These are phyloP conservation scores for Cyprinus carpio DNA, from an alignment of 2,113 vertebrate genomes.

Conservation along the genomic window DNA sequence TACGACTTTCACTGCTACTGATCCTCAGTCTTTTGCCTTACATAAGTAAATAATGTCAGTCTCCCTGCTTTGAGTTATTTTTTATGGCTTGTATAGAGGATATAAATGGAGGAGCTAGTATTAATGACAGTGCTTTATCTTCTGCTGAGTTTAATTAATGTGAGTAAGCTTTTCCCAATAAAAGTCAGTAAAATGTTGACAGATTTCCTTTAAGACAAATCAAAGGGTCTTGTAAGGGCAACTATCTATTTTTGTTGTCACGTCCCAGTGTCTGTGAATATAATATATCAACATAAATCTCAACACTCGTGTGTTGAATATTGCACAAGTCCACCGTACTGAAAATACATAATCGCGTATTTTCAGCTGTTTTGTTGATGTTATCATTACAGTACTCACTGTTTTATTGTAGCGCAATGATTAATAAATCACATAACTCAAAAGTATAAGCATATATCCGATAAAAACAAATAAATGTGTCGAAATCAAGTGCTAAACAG, in stretches of 20 bases:
- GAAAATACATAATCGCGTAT: neutral
- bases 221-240: neutral
- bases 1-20: neutral
- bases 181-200: neutral
- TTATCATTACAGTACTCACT: no score
- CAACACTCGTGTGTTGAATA: neutral
- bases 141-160: neutral
- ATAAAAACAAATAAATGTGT: no score
- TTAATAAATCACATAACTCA: no score
- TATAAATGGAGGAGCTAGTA: neutral
- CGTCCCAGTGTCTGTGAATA: neutral
- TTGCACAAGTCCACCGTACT: neutral
- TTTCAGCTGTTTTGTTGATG: no score
- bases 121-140: neutral
- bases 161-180: neutral
- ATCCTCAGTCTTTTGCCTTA: neutral
- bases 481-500: no score
- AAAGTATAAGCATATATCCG: no score
- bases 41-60: neutral
- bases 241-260: neutral
- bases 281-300: neutral
- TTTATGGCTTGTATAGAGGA: neutral
- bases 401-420: neutral
- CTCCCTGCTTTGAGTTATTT: neutral
- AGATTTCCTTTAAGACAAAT: neutral